Evolutionary conservation across 2,797 vertebrate genomes (phyloP).

Genomic region (Halcyon badia): DNA sequence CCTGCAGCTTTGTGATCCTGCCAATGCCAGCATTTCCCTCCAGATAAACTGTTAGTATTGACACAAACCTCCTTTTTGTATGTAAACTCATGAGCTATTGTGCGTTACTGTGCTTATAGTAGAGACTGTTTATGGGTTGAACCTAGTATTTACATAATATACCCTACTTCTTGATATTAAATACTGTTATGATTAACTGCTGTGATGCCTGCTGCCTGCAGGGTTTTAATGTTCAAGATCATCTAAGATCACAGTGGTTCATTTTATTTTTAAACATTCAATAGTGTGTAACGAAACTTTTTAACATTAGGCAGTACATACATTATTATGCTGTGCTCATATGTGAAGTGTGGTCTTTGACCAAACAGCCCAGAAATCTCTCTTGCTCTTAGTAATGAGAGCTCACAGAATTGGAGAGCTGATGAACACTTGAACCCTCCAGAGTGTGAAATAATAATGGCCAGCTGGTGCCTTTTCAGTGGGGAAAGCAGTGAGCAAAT

Average conservation of each 20-base stretch:
- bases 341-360: conserved; percentile 2
- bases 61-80: conserved; percentile 26
- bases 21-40: neutral
- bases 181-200: conserved; percentile 2
- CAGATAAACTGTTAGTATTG: neutral
- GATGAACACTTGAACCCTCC: conserved; percentile 39
- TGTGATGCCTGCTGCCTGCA: neutral
- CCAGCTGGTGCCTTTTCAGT: conserved; percentile 49
- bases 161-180: neutral
- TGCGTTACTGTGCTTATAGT: neutral
- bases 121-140: neutral
- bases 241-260: conserved; percentile 3
- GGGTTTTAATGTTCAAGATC: neutral
- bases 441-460: conserved; percentile 37
- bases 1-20: conserved; percentile 3
- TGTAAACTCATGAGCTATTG: neutral
- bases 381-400: conserved; percentile 6
- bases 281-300: neutral
- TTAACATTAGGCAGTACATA: neutral
- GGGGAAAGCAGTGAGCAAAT: conserved; percentile 20
- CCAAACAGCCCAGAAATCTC: neutral
- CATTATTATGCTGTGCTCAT: neutral
- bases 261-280: conserved; percentile 1
- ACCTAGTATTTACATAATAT: conserved; percentile 5
- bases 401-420: neutral